Conservation (phyloP, 2,888 invertebrate species). For the Eupithecia exiguata region DNA sequence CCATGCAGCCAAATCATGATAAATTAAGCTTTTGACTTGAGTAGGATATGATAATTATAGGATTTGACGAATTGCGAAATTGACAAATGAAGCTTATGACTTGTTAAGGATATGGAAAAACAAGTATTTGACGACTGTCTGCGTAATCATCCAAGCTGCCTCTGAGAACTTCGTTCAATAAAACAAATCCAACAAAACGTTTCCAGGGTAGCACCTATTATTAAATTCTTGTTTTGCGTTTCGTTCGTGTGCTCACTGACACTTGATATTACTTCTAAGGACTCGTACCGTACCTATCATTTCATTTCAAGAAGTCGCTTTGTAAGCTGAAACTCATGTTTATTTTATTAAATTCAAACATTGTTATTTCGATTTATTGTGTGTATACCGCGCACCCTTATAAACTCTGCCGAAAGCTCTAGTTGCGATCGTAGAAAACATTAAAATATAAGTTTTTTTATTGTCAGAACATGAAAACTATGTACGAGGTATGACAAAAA, state of each 20-base stretch:
- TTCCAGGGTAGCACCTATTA: not conserved
- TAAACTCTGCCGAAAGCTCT: not conserved
- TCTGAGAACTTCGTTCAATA: not conserved
- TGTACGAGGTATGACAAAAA: too few relatives aligned
- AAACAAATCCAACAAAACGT: not conserved
- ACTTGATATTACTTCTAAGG: not conserved
- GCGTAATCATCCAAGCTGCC: too few relatives aligned
- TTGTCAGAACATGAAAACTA: not conserved
- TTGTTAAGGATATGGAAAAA: too few relatives aligned
- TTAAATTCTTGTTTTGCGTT: slow-evolving; percentile 1
- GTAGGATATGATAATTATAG: too few relatives aligned
- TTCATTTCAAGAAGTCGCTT: not conserved
- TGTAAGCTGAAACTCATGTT: not conserved
- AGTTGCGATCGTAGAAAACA: not conserved
- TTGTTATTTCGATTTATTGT: not conserved
- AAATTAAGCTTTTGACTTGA: too few relatives aligned
- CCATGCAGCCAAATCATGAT: too few relatives aligned
- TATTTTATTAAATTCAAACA: not conserved
- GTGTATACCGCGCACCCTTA: not conserved
- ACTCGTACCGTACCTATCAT: not conserved
- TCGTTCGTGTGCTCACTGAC: not conserved
- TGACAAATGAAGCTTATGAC: too few relatives aligned
- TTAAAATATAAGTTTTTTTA: not conserved
- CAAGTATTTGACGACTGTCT: too few relatives aligned
- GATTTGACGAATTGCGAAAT: too few relatives aligned